These are phyloP conservation scores for Micromys minutus DNA, from an alignment of 2,113 vertebrate species.

Conservation along the genomic window DNA sequence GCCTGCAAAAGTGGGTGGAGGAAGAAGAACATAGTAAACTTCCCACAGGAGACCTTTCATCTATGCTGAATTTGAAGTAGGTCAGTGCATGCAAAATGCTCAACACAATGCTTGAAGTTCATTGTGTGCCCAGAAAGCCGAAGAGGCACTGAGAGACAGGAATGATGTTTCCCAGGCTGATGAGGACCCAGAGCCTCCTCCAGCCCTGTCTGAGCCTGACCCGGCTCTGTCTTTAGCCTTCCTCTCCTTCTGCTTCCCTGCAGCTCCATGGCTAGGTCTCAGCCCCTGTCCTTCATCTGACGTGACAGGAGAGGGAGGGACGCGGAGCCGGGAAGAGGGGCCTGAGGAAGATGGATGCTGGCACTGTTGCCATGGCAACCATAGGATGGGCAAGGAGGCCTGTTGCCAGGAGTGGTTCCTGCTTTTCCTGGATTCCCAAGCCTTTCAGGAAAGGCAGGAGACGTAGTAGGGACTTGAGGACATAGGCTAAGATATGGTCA, in stretches of 20 bases:
- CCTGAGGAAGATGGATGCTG: constrained; percentile 64
- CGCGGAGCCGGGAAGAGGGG: constrained; percentile 48
- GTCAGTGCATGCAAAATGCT: not conserved
- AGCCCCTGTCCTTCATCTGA: not conserved
- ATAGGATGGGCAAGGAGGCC: not conserved
- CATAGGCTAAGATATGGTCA: not conserved
- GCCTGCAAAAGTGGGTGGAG: not conserved
- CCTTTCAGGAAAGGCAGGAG: not conserved
- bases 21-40: not conserved
- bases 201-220: not conserved
- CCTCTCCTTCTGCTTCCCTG: too few relatives aligned
- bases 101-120: not conserved
- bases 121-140: not conserved
- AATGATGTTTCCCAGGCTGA: not conserved
- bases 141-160: not conserved
- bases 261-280: not conserved
- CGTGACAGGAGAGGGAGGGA: not conserved
- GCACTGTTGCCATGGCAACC: constrained; percentile 48
- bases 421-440: constrained; percentile 25
- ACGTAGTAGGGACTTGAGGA: not conserved
- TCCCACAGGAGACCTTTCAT: not conserved
- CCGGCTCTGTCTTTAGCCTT: not conserved
- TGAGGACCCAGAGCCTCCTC: not conserved
- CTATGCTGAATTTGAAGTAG: not conserved
- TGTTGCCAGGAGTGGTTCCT: not conserved